These are phyloP conservation scores for Mythimna pallens DNA, from an alignment of 2,888 invertebrate species.

Conservation along the genomic window DNA sequence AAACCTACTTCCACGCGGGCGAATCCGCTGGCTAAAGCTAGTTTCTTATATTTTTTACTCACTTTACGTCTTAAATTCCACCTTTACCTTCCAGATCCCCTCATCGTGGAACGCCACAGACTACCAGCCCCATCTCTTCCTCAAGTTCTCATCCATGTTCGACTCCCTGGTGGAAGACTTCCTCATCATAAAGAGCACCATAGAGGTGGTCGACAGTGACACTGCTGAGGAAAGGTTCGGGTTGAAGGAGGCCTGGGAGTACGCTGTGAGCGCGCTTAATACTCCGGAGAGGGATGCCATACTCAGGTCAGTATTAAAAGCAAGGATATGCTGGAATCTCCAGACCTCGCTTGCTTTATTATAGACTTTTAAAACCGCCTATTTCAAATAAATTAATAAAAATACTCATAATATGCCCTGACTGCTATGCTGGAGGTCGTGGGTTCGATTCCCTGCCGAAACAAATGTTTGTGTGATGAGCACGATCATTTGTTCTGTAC, in stretches of 20 bases:
- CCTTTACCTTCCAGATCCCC: slow-evolving; percentile 68
- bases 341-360: no score
- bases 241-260: slow-evolving; percentile 73
- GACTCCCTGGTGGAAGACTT: slow-evolving; percentile 77
- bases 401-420: no score
- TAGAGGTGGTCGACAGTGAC: slow-evolving; percentile 69
- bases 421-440: no score
- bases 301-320: slow-evolving; percentile 71
- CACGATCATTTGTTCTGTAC: no score
- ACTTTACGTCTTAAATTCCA: neutral
- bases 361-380: no score
- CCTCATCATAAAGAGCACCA: slow-evolving; percentile 67
- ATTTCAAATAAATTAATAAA: no score
- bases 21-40: no score
- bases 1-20: no score
- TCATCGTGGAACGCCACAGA: slow-evolving; percentile 75
- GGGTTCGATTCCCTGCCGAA: no score
- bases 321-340: neutral
- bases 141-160: slow-evolving; percentile 81
- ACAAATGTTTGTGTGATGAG: no score
- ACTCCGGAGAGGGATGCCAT: slow-evolving; percentile 70
- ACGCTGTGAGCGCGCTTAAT: slow-evolving; percentile 72
- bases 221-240: slow-evolving; percentile 61
- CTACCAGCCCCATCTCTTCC: slow-evolving; percentile 78
- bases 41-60: no score